Conservation (phyloP, 2,797 vertebrate species). For the Chrysocyon brachyurus region DNA sequence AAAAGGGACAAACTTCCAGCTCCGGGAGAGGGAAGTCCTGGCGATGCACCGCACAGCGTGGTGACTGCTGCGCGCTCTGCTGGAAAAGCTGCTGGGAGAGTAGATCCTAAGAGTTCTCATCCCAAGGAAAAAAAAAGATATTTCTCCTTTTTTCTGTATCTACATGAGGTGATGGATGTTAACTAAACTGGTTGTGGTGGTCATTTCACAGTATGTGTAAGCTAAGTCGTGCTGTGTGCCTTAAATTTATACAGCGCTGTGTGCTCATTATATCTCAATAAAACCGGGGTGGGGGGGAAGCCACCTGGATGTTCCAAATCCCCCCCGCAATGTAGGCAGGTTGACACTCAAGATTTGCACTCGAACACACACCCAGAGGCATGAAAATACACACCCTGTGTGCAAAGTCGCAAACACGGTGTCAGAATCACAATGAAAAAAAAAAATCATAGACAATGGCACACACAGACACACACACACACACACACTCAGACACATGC, state of each 20-base stretch:
- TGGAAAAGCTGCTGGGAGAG: background rate
- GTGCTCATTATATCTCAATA: background rate
- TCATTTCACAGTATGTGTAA: background rate
- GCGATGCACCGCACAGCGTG: accelerated
- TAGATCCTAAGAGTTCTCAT: background rate
- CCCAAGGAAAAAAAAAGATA: background rate
- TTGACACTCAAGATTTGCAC: background rate
- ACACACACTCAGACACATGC: background rate
- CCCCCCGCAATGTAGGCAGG: background rate
- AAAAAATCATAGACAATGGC: background rate
- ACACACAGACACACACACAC: background rate
- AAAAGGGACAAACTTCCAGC: background rate
- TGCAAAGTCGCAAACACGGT: background rate
- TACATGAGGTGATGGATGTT: too few species aligned
- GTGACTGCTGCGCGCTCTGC: background rate
- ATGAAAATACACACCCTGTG: background rate
- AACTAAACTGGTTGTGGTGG: too few species aligned
- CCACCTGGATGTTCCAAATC: background rate
- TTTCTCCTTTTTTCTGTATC: background rate
- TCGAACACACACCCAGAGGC: background rate
- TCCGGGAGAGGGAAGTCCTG: too few species aligned
- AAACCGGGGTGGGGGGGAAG: accelerated
- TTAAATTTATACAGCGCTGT: accelerated
- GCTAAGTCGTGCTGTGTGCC: too few species aligned
- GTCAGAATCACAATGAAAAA: too few species aligned